phyloP scores from a whole-genome alignment of 2,113 vertebrate genomes.

The Brachyhypopomus gauderio region DNA sequence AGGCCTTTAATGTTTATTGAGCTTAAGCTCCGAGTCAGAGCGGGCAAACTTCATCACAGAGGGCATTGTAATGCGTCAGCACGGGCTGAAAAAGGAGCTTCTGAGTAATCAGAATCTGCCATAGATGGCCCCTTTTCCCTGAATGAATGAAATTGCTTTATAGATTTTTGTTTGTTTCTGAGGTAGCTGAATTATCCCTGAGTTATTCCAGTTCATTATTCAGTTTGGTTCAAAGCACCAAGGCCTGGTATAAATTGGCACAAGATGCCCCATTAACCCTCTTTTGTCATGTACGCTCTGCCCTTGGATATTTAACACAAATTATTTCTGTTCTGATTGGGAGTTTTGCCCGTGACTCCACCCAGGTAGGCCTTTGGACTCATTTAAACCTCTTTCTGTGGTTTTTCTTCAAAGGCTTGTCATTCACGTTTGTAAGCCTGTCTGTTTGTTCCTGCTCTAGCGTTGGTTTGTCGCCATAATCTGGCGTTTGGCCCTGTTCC shows the following conservation, averaged over 20 bases:
- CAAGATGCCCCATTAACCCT: not conserved
- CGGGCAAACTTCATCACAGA: not conserved
- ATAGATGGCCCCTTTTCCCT: not conserved
- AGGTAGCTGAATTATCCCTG: not conserved
- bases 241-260: not conserved
- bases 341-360: no score
- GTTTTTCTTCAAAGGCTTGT: no score
- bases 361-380: no score
- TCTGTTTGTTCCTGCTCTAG: no score
- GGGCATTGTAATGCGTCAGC: conserved; percentile 7
- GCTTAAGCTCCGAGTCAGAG: not conserved
- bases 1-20: not conserved
- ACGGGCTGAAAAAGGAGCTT: not conserved
- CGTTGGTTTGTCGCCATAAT: no score
- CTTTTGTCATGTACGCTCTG: no score
- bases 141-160: conserved; percentile 33
- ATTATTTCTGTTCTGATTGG: no score
- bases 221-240: not conserved
- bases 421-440: no score
- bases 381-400: no score
- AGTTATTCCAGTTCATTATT: conserved; percentile 16
- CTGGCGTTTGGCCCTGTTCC: no score
- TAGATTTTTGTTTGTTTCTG: conserved; percentile 22
- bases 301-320: no score
- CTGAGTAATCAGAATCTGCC: conserved; percentile 11